A percentile compares a stretch with the other conserved stretches of the same genome.
These are phyloP conservation scores for Branchinecta lynchi DNA, from an alignment of 1,140 invertebrate genomes.

Conservation along the genomic window DNA sequence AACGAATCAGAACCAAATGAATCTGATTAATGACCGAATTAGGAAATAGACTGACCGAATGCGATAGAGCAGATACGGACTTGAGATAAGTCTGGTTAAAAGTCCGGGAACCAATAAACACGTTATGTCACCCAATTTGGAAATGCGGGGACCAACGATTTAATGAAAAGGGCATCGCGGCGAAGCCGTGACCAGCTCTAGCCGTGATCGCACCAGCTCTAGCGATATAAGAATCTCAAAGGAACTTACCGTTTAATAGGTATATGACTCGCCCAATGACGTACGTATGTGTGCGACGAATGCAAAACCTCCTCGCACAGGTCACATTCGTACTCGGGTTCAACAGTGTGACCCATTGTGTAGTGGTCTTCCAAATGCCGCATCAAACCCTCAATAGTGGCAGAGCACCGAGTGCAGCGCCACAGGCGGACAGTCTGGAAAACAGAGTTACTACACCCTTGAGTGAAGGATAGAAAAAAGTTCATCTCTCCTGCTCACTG, in stretches of 20 bases:
- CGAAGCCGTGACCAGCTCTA: too few relatives aligned
- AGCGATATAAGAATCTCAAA: not conserved
- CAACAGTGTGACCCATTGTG: not conserved
- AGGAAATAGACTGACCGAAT: too few relatives aligned
- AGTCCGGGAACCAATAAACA: too few relatives aligned
- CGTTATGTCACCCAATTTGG: too few relatives aligned
- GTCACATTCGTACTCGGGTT: not conserved
- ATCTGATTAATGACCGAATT: too few relatives aligned
- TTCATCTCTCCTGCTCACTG: too few relatives aligned
- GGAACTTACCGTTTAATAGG: not conserved
- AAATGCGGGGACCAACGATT: too few relatives aligned
- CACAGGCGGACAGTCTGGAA: not conserved
- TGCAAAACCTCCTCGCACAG: not conserved
- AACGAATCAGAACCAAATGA: too few relatives aligned
- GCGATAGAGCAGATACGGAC: too few relatives aligned
- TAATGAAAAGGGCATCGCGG: too few relatives aligned
- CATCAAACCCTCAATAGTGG: conserved; percentile 3
- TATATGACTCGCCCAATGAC: conserved; percentile 3
- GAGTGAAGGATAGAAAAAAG: too few relatives aligned
- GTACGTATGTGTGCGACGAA: not conserved
- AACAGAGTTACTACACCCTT: not conserved
- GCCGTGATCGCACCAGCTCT: not conserved
- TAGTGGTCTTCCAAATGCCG: not conserved
- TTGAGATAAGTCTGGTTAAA: too few relatives aligned
- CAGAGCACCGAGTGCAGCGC: not conserved